Percentiles rank a stretch among this genome's conserved stretches.
Evolutionary conservation across 2,888 invertebrate species (phyloP).

Genomic region (Rutpela maculata): DNA sequence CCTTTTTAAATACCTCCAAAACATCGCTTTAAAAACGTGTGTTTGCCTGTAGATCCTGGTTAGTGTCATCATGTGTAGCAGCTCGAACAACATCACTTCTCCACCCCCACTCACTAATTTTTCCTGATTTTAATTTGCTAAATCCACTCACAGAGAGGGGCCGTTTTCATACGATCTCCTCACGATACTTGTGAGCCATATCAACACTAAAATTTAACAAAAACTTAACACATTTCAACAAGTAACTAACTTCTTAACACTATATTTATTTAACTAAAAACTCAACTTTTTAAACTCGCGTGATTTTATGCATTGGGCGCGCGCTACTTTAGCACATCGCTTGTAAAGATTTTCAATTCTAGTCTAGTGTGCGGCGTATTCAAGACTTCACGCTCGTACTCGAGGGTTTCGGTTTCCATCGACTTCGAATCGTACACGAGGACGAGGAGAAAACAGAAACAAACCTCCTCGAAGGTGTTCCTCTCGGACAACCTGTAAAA

Average conservation of each 20-base stretch:
- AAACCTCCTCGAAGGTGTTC: conserved; percentile 54
- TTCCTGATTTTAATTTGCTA: conserved; percentile 87
- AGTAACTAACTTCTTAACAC: conserved; percentile 28
- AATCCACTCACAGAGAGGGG: conserved; percentile 87
- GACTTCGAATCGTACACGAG: conserved; percentile 56
- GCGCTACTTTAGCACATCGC: conserved; percentile 51
- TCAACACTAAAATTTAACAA: conserved; percentile 34
- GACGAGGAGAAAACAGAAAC: conserved; percentile 55
- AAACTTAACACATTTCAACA: conserved; percentile 35
- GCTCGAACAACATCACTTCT: conserved; percentile 91
- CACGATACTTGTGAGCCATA: conserved; percentile 89
- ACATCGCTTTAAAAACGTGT: conserved; percentile 14
- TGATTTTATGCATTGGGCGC: conserved; percentile 39
- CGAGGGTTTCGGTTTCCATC: conserved; percentile 64
- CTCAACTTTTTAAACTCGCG: conserved; percentile 37
- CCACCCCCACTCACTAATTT: conserved; percentile 92
- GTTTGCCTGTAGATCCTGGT: conserved; percentile 88
- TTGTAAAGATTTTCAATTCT: conserved; percentile 71
- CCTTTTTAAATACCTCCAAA: conserved; percentile 57
- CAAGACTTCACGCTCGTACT: conserved; percentile 66
- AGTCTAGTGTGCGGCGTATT: conserved; percentile 65
- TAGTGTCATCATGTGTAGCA: conserved; percentile 87
- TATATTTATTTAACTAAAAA: conserved; percentile 22
- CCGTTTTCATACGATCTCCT: conserved; percentile 92
- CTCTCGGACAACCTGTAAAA: conserved; percentile 32